Evolutionary conservation across 2,797 vertebrate genomes (phyloP).

Genomic region (Fratercula arctica): DNA sequence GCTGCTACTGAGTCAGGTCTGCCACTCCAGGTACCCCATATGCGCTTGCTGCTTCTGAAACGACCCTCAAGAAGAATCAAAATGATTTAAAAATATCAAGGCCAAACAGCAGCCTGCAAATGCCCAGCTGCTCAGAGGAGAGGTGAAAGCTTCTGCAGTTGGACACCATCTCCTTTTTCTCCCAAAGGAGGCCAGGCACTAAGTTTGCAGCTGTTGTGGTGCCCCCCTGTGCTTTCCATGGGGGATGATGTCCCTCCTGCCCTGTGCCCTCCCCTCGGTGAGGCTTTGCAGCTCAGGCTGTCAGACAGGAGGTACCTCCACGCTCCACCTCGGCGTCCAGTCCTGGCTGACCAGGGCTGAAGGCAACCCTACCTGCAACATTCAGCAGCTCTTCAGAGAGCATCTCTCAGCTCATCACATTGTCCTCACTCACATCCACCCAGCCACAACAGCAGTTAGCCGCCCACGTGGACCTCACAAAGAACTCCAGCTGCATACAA

Average conservation of each 20-base stretch:
- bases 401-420: accelerated
- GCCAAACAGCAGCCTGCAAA: background rate
- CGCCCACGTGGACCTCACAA: background rate
- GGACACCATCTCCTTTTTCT: background rate
- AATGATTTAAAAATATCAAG: background rate
- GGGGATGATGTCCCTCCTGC: background rate
- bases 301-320: background rate
- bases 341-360: background rate
- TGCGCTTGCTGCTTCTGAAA: accelerated
- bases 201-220: background rate
- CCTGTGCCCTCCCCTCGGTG: background rate
- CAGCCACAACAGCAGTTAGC: background rate
- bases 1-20: background rate
- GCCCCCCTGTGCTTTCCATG: accelerated
- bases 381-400: background rate
- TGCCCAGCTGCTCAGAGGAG: background rate
- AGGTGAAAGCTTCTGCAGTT: background rate
- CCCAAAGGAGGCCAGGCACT: background rate
- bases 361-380: background rate
- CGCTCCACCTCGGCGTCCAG: accelerated
- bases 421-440: no score
- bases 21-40: background rate
- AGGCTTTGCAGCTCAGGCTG: background rate
- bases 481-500: background rate
- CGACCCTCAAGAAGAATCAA: background rate